Evolutionary conservation across 2,113 vertebrate species (phyloP).

Genomic region (Synchiropus splendidus): DNA sequence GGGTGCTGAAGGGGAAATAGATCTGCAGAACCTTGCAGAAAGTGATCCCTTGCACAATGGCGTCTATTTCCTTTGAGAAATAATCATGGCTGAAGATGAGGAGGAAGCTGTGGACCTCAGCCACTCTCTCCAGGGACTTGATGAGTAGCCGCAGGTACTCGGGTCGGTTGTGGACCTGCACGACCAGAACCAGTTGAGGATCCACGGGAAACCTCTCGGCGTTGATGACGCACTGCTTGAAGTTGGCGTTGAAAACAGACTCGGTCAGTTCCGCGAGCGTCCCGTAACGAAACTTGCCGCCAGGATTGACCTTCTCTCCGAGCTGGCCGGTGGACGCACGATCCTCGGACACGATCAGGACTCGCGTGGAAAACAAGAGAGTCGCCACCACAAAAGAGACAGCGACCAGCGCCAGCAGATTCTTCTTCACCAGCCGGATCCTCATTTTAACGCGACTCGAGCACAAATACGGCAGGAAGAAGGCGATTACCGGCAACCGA

Average conservation of each 20-base stretch:
- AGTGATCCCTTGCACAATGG: conserved; percentile 57
- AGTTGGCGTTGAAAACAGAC: conserved; percentile 58
- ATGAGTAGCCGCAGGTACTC: conserved; percentile 64
- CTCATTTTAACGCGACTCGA: conserved; percentile 43
- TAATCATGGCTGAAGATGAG: conserved; percentile 70
- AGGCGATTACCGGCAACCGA: no score
- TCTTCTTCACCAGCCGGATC: conserved; percentile 52
- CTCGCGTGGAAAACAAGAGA: conserved; percentile 35
- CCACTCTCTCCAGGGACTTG: conserved; percentile 55
- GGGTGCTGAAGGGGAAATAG: conserved; percentile 69
- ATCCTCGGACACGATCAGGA: conserved; percentile 9
- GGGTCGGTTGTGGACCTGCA: conserved; percentile 69
- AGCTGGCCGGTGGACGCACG: neutral
- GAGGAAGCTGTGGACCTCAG: conserved; percentile 52
- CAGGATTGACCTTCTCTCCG: conserved; percentile 1
- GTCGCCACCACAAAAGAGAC: conserved; percentile 30
- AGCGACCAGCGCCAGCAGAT: conserved; percentile 44
- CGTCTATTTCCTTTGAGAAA: conserved; percentile 61
- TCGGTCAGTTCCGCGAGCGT: conserved; percentile 34
- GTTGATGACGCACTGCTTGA: conserved; percentile 55
- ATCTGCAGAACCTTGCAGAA: conserved; percentile 72
- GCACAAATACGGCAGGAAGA: no score
- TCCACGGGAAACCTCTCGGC: conserved; percentile 47
- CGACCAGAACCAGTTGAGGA: conserved; percentile 59
- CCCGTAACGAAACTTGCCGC: conserved; percentile 30